Evolutionary conservation across 2,113 vertebrate genomes (phyloP).

Genomic region (Reinhardtius hippoglossoides): DNA sequence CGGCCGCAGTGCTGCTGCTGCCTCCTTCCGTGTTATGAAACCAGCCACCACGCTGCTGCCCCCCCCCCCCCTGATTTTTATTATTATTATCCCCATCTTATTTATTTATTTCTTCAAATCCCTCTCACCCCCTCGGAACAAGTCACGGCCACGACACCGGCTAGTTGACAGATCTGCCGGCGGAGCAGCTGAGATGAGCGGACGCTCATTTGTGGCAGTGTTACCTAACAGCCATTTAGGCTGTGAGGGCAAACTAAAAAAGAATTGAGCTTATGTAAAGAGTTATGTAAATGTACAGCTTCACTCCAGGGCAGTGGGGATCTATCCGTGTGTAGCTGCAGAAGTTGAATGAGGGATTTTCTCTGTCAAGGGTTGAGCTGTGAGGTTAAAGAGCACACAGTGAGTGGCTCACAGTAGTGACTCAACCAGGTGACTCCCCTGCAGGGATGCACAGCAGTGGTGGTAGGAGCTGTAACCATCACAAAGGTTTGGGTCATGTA

Average conservation of each 20-base stretch:
- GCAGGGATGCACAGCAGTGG: too few species aligned
- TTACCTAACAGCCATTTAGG: constrained; percentile 37
- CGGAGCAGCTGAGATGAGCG: not conserved
- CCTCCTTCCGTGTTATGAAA: constrained; percentile 62
- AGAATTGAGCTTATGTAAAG: constrained; percentile 36
- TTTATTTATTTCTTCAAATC: not conserved
- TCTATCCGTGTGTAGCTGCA: too few species aligned
- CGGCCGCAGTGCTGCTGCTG: constrained; percentile 50
- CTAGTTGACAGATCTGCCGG: constrained; percentile 22
- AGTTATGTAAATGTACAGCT: constrained; percentile 25
- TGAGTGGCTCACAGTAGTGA: too few species aligned
- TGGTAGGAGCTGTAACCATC: too few species aligned
- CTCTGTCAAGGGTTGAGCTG: too few species aligned
- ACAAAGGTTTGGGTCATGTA: too few species aligned
- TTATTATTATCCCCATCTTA: not conserved
- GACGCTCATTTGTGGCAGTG: not conserved
- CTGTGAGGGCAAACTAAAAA: constrained; percentile 6
- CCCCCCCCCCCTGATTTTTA: not conserved
- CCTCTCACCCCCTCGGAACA: not conserved
- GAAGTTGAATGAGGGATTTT: too few species aligned
- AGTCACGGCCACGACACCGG: constrained; percentile 5
- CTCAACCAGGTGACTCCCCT: too few species aligned
- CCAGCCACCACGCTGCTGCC: constrained; percentile 36
- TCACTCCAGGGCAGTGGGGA: too few species aligned
- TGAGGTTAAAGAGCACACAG: too few species aligned